Conservation (phyloP, 2,888 invertebrate genomes). For the Drosophila diplacantha region DNA sequence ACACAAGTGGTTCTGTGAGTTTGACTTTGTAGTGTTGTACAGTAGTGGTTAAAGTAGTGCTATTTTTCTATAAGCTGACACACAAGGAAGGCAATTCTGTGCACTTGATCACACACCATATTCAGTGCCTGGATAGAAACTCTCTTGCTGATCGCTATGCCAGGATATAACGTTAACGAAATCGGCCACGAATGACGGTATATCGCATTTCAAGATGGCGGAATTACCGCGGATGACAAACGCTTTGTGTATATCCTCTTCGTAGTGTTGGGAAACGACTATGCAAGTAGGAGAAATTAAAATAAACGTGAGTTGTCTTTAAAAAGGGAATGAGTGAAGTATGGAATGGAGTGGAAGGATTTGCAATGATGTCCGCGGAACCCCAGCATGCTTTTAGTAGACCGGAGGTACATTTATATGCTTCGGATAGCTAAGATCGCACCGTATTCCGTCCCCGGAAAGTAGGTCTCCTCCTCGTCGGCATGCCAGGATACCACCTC, state of each 20-base stretch:
- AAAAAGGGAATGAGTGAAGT: slow-evolving; percentile 26
- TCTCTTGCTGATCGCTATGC: slow-evolving; percentile 84
- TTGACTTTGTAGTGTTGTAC: slow-evolving; percentile 33
- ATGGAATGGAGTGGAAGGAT: slow-evolving; percentile 21
- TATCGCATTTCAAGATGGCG: slow-evolving; percentile 91
- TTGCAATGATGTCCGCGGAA: slow-evolving; percentile 13
- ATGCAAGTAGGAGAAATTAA: slow-evolving; percentile 47
- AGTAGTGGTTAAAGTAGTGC: slow-evolving; percentile 52
- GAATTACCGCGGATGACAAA: slow-evolving; percentile 94
- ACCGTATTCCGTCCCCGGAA: slow-evolving; percentile 78
- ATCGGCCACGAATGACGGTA: slow-evolving; percentile 95
- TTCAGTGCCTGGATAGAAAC: slow-evolving; percentile 77
- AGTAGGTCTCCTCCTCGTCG: slow-evolving; percentile 79
- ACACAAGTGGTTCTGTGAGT: slow-evolving; percentile 37
- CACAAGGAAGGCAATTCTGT: slow-evolving; percentile 20
- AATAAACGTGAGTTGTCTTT: slow-evolving; percentile 23
- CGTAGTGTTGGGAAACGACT: slow-evolving; percentile 94
- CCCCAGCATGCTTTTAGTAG: slow-evolving; percentile 63
- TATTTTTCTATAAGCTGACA: slow-evolving; percentile 44
- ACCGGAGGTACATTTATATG: slow-evolving; percentile 11
- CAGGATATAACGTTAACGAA: slow-evolving; percentile 92
- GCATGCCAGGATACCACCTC: slow-evolving; percentile 92
- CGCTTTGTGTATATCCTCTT: slow-evolving; percentile 94
- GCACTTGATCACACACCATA: slow-evolving; percentile 75
- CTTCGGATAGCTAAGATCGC: slow-evolving; percentile 43